phyloP scores from a whole-genome alignment of 2,113 vertebrate species.

The Perca schrenkii region DNA sequence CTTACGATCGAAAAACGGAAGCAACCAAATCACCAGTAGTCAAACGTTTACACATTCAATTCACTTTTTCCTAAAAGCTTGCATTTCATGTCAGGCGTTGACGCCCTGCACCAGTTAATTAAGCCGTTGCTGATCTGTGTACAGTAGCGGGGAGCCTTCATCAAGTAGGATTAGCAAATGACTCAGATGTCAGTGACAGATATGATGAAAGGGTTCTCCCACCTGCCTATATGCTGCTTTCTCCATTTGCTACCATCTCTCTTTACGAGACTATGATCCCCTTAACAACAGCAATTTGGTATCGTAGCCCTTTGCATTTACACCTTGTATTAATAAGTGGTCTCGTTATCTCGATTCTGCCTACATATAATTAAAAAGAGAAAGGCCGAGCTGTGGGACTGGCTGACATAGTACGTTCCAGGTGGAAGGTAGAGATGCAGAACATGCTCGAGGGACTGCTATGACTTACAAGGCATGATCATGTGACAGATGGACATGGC shows the following conservation, averaged over 20 bases:
- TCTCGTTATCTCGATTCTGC: background rate
- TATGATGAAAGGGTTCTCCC: conserved; percentile 5
- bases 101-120: conserved; percentile 32
- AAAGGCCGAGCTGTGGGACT: background rate
- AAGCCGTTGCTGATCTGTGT: background rate
- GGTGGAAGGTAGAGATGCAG: background rate
- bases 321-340: background rate
- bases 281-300: background rate
- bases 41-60: background rate
- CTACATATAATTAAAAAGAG: background rate
- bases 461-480: background rate
- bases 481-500: background rate
- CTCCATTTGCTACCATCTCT: background rate
- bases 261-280: background rate
- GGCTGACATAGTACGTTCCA: background rate
- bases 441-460: background rate
- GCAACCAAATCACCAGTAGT: background rate
- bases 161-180: conserved; percentile 29
- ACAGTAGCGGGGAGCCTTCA: background rate
- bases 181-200: conserved; percentile 14
- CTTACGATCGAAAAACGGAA: conserved; percentile 11
- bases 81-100: background rate
- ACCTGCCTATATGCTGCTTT: background rate
- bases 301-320: background rate
- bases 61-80: background rate